Percentiles rank a stretch among this genome's conserved stretches.
Conservation (phyloP, 2,888 invertebrate genomes). For the Agrochola lota region DNA sequence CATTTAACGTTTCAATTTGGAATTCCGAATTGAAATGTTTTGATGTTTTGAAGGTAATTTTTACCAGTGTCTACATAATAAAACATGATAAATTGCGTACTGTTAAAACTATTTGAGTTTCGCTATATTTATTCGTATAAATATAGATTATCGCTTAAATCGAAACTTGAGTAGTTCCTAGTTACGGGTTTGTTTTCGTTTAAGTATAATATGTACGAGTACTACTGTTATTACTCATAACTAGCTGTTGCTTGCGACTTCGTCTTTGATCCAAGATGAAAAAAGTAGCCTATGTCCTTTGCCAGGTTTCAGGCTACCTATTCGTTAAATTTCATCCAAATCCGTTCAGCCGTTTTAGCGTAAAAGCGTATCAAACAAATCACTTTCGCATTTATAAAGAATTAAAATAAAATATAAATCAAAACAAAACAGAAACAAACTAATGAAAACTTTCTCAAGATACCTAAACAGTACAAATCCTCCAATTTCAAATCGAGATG, state of each 20-base stretch:
- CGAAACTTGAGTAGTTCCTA: too few species aligned
- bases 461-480: neutral
- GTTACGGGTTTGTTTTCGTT: neutral
- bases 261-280: too few species aligned
- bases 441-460: neutral
- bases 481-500: conserved; percentile 51
- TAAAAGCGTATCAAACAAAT: too few species aligned
- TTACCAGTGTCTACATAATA: neutral
- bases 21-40: conserved; percentile 34
- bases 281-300: too few species aligned
- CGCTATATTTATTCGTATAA: neutral
- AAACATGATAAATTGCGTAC: neutral
- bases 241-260: too few species aligned
- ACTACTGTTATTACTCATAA: neutral
- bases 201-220: neutral
- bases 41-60: conserved; percentile 22
- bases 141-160: neutral
- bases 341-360: too few species aligned
- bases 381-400: too few species aligned
- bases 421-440: neutral
- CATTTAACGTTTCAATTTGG: conserved; percentile 41
- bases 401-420: neutral
- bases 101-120: neutral
- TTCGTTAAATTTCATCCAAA: too few species aligned
- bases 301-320: too few species aligned